A percentile compares a stretch with the other conserved stretches of the same genome.
These are phyloP conservation scores for Diplolepis rosae DNA, from an alignment of 2,888 invertebrate genomes.

Conservation along the genomic window DNA sequence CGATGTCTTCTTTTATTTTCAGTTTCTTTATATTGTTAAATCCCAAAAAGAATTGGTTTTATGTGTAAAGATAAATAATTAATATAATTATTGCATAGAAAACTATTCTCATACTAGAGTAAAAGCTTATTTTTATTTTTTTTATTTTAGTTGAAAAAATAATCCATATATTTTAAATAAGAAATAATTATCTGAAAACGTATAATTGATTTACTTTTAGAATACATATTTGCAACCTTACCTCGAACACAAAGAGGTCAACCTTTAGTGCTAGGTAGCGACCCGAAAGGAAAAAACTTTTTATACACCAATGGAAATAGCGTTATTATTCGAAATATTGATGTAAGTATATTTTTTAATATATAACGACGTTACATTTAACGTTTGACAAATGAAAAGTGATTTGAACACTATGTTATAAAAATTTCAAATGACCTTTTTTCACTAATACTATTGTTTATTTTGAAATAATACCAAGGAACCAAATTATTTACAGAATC, in stretches of 20 bases:
- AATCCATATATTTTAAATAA: not conserved
- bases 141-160: no score
- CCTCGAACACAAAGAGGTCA: conserved; percentile 96
- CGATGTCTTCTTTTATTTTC: no score
- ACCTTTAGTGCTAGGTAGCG: conserved; percentile 94
- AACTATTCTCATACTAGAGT: no score
- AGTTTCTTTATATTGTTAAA: no score
- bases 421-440: no score
- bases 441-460: not conserved
- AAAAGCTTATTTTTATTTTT: no score
- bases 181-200: no score
- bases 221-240: conserved; percentile 92
- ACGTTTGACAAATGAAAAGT: no score
- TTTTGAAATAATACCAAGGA: not conserved
- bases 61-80: no score
- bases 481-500: conserved; percentile 79
- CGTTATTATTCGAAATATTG: conserved; percentile 97
- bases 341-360: conserved; percentile 76
- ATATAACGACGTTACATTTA: conserved; percentile 30
- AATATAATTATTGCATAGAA: no score
- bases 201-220: conserved; percentile 75
- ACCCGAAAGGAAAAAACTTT: conserved; percentile 97
- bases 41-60: no score
- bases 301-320: conserved; percentile 98
- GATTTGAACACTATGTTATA: no score